Evolutionary conservation across 2,113 vertebrate species (phyloP).

Genomic region (Acanthochromis polyacanthus): DNA sequence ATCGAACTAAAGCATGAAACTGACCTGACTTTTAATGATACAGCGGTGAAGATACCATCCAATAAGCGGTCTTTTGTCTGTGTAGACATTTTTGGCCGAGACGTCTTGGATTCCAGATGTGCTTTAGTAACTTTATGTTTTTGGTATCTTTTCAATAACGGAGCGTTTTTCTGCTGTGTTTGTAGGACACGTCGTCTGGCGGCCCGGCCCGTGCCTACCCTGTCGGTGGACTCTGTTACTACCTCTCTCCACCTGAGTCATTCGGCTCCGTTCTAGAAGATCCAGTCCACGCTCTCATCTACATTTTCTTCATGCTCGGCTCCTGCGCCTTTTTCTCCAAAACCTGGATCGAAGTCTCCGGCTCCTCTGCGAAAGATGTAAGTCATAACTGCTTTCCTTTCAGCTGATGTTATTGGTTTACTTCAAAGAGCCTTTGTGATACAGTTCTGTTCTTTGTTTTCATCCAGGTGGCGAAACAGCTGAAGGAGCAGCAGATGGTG

Average conservation of each 20-base stretch:
- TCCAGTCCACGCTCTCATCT: slow-evolving; percentile 93
- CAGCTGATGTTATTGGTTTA: background rate
- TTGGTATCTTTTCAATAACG: background rate
- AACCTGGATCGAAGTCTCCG: slow-evolving; percentile 99
- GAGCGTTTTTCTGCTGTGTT: background rate
- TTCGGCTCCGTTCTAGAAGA: slow-evolving; percentile 95
- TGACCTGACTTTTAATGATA: no score
- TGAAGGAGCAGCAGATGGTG: slow-evolving; percentile 88
- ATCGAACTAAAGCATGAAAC: no score
- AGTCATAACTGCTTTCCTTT: slow-evolving; percentile 65
- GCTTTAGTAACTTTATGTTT: background rate
- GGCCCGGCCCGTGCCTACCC: slow-evolving; percentile 98
- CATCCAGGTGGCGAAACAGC: slow-evolving; percentile 94
- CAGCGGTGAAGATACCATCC: no score
- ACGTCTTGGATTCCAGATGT: no score
- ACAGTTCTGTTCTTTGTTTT: background rate
- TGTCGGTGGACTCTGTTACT: slow-evolving; percentile 97
- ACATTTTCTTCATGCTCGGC: slow-evolving; percentile 98
- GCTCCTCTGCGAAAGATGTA: slow-evolving; percentile 98
- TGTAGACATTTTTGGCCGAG: no score
- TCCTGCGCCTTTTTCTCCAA: slow-evolving; percentile 99
- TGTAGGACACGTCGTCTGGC: slow-evolving; percentile 90
- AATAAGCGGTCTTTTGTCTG: no score
- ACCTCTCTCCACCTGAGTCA: slow-evolving; percentile 96
- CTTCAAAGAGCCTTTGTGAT: background rate